Conservation (phyloP, 2,888 invertebrate species). For the Oscheius onirici region DNA sequence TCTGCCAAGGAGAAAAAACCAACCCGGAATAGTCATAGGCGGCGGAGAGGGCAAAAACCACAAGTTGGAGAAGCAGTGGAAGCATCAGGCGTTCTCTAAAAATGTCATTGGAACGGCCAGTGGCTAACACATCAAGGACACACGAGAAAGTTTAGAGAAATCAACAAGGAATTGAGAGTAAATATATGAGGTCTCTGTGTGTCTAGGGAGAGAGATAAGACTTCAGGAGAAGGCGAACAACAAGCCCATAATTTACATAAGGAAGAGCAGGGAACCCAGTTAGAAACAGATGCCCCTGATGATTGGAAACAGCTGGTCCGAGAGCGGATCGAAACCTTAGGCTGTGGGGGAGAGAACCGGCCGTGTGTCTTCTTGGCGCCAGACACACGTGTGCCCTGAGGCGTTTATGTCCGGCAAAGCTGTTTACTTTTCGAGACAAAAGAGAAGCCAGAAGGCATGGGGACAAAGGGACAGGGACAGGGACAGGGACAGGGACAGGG, state of each 20-base stretch:
- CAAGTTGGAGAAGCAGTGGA: slow-evolving; percentile 6
- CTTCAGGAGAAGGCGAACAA: slow-evolving; percentile 14
- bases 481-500: too few species aligned
- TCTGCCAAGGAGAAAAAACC: too few species aligned
- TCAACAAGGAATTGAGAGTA: too few species aligned
- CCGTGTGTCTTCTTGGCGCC: slow-evolving; percentile 8
- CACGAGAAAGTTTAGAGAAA: too few species aligned
- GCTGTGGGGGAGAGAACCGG: slow-evolving; percentile 8
- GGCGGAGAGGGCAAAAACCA: neutral
- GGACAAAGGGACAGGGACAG: too few species aligned
- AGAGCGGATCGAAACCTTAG: neutral
- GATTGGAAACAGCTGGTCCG: slow-evolving; percentile 27
- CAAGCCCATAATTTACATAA: slow-evolving; percentile 10
- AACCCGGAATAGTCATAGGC: slow-evolving; percentile 27
- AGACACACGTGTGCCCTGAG: slow-evolving; percentile 27
- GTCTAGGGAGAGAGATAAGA: slow-evolving; percentile 4
- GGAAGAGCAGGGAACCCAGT: neutral
- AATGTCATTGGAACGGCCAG: too few species aligned
- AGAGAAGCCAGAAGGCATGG: neutral
- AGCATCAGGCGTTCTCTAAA: too few species aligned
- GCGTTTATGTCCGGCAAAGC: slow-evolving; percentile 22
- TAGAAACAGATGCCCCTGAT: neutral
- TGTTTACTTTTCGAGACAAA: slow-evolving; percentile 29
- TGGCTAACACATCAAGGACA: too few species aligned
- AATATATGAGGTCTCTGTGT: slow-evolving; percentile 2